Base-by-base conservation (phyloP, 2,888 invertebrate genomes). In the Myathropa florea region DNA sequence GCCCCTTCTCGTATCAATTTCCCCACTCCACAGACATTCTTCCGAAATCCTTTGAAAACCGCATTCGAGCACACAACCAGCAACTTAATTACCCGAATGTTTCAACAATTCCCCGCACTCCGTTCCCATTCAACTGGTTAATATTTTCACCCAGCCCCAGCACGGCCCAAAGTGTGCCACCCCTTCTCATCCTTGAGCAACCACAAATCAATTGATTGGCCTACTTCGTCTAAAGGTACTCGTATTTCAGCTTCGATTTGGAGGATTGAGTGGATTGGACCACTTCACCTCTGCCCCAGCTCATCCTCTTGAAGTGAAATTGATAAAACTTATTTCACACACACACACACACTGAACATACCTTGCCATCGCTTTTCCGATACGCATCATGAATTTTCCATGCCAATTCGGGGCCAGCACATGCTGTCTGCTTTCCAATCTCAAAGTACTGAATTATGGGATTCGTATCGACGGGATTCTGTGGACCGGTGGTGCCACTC, bases 331-430 rank as follows among this genome's bases (percentile, higher is more conserved):
- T 78, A n/a, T n/a, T n/a, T n/a, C 71, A 60, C 61, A 39, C 12
- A 61, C 7, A 21, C 67, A 61, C 21, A 14, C 3, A 57, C 18
- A 21, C 10, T 4, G 12, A n/a, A 90, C 95, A 94, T 92, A 98
- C 98, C 96, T 96, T 97, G 89, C 96, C 96, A 90, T 98, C 98
- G 88, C 95, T 95, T 93, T 97, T 97, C 89, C 97, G 94, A 90
- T 95, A 96, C 0, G 97, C 98, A 89, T 98, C 98, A 92, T 97
- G 97, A 88, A 98, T 96, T 90, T 96, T 96, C 98, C 98, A 98
- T 63, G 97, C 95, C 88, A 97, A 94, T 90, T 98, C 98, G 0
- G 98, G 98, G 0, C 98, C 98, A 68, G 96, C 96, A 88, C 92
- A 92, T 1, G 96, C 96, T 80, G 95, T 95, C 91, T 97, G 97